Evolutionary conservation across 23 tunicate genomes (phyloP).

Genomic region (Ciona savignyi): DNA sequence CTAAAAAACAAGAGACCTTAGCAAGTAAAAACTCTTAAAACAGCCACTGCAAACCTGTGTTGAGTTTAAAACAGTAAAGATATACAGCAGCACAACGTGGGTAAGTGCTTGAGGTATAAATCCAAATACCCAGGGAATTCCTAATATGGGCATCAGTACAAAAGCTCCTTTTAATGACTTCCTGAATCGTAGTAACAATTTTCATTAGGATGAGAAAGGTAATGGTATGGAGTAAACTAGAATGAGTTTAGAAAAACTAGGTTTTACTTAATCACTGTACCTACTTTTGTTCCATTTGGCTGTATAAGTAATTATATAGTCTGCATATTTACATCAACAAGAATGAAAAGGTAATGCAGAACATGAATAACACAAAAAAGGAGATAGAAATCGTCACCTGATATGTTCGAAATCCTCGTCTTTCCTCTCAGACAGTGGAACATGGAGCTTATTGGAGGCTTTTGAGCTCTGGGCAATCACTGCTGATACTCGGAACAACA

Average conservation of each 20-base stretch:
- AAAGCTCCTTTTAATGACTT: slow-evolving; percentile 68
- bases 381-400: slow-evolving; percentile 18
- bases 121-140: slow-evolving; percentile 77
- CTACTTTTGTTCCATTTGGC: too few species aligned
- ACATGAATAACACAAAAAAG: too few species aligned
- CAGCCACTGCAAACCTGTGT: slow-evolving; percentile 35
- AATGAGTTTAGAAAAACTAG: too few species aligned
- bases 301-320: too few species aligned
- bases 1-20: slow-evolving; percentile 19
- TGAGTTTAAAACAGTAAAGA: slow-evolving; percentile 59
- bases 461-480: slow-evolving; percentile 41
- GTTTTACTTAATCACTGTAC: too few species aligned
- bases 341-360: too few species aligned
- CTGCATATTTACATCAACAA: too few species aligned
- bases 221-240: too few species aligned
- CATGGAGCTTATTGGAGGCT: slow-evolving; percentile 24
- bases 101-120: slow-evolving; percentile 51
- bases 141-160: slow-evolving; percentile 80
- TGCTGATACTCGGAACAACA: slow-evolving; percentile 35
- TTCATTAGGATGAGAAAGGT: too few species aligned
- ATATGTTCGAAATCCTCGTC: slow-evolving; percentile 29
- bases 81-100: slow-evolving; percentile 57
- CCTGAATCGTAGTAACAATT: too few species aligned
- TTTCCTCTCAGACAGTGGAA: slow-evolving; percentile 47
- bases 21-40: not conserved